A percentile compares a stretch with the other conserved stretches of the same genome.
Conservation (phyloP, 2,797 vertebrate species). For the Smutsia gigantea region DNA sequence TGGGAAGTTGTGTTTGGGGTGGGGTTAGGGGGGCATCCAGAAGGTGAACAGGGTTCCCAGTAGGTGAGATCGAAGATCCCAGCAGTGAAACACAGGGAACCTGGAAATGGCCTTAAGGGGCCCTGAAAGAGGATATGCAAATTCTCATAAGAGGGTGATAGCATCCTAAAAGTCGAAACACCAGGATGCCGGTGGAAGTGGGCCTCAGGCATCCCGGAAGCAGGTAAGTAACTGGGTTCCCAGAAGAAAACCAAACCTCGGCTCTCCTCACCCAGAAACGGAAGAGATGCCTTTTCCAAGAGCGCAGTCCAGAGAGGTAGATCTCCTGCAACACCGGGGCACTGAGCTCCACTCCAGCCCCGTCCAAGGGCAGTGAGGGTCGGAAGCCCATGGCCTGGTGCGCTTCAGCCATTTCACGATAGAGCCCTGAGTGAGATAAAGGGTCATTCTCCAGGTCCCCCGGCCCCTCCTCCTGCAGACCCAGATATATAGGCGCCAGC, state of each 20-base stretch:
- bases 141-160: background rate
- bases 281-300: constrained; percentile 92
- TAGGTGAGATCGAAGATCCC: background rate
- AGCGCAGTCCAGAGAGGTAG: constrained; percentile 91
- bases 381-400: constrained; percentile 66
- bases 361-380: constrained; percentile 72
- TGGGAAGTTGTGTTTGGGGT: background rate
- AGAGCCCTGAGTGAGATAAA: background rate
- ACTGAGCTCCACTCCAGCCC: constrained; percentile 88
- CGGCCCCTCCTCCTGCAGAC: background rate
- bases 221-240: background rate
- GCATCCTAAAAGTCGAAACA: background rate
- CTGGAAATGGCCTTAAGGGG: background rate
- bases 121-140: background rate
- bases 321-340: constrained; percentile 91
- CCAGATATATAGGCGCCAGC: background rate
- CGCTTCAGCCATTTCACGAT: constrained; percentile 71
- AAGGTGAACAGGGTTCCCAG: background rate
- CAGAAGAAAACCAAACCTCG: background rate
- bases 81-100: background rate
- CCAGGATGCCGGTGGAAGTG: background rate
- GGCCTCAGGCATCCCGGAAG: background rate
- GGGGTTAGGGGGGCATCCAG: too few relatives aligned
- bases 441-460: background rate
- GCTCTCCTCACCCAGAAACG: constrained; percentile 89